Evolutionary conservation across 2,797 vertebrate species (phyloP).

Genomic region (Peromyscus aztecus): DNA sequence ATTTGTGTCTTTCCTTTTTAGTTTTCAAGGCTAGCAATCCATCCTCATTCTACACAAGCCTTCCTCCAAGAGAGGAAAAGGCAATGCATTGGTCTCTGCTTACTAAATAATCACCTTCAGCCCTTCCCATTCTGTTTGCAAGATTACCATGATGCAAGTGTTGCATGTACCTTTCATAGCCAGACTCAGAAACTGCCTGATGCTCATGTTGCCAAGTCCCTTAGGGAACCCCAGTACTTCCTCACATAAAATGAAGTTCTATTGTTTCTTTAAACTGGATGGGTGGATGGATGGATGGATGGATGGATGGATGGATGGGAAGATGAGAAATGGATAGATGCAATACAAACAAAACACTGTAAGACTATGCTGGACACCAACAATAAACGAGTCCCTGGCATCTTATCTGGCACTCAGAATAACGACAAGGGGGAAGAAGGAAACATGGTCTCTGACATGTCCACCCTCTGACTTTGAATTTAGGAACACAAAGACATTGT

Average conservation of each 20-base stretch:
- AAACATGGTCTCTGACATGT: not conserved
- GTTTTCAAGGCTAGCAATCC: not conserved
- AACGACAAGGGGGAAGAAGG: not conserved
- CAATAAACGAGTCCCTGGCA: not conserved
- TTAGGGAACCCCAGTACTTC: not conserved
- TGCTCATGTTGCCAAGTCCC: not conserved
- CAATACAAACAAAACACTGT: not conserved
- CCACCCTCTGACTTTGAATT: not conserved
- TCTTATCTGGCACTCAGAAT: not conserved
- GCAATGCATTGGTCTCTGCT: not conserved
- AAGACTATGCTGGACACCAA: not conserved
- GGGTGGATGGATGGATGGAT: not conserved
- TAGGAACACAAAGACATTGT: not conserved
- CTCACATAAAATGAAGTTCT: not conserved
- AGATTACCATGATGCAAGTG: not conserved
- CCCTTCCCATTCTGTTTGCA: not conserved
- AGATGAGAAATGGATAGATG: not conserved
- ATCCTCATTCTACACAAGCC: not conserved
- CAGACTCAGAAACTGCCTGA: not conserved
- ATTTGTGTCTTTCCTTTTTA: not conserved
- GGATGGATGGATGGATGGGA: not conserved
- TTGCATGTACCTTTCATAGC: not conserved
- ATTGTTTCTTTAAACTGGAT: slow-evolving; percentile 1
- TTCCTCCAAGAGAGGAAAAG: not conserved
- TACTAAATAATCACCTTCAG: slow-evolving; percentile 2